A percentile compares a stretch with the other conserved stretches of the same genome.
phyloP scores from a whole-genome alignment of 2,113 vertebrate species.

The Microtus oregoni region DNA sequence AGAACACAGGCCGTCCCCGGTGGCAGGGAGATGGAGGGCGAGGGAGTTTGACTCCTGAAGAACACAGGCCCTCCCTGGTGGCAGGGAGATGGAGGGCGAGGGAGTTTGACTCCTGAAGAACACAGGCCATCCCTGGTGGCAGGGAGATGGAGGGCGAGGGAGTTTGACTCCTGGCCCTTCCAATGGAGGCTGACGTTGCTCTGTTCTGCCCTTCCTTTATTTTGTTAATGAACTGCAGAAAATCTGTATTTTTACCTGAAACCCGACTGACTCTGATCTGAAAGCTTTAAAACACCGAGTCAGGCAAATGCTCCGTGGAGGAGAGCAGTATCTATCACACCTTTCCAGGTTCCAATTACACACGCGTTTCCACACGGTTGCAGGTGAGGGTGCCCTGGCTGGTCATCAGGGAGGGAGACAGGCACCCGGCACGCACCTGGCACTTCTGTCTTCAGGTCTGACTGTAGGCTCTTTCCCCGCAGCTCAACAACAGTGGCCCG shows the following conservation, averaged over 20 bases:
- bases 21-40: no score
- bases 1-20: no score
- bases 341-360: neutral
- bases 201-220: neutral
- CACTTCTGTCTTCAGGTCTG: neutral
- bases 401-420: neutral
- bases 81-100: no score
- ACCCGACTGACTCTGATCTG: neutral
- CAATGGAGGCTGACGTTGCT: neutral
- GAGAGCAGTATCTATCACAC: neutral
- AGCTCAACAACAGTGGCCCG: neutral
- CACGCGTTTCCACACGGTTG: neutral
- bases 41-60: no score
- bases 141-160: no score
- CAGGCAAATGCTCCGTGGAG: neutral
- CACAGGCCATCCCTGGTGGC: neutral
- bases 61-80: neutral
- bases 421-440: neutral
- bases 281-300: neutral
- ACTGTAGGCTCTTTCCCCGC: neutral
- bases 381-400: no score
- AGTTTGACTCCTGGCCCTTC: neutral
- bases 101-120: neutral
- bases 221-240: neutral
- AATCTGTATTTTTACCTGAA: conserved; percentile 23